Base-by-base conservation (phyloP, 2,113 vertebrate genomes). In the Blennius ocellaris region DNA sequence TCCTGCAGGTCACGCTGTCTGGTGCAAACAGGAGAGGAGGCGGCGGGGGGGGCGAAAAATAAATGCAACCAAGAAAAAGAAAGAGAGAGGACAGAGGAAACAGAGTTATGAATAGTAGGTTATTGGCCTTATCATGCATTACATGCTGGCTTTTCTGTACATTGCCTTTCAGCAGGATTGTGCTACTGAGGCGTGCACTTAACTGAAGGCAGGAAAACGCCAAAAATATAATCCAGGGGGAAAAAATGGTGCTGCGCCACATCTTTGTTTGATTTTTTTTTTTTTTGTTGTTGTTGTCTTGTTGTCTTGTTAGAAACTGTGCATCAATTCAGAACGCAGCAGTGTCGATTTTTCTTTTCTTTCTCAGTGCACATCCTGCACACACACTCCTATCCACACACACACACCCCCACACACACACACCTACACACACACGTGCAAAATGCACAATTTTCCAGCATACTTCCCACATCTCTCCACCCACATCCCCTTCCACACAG, bases 391-490 rank as follows among this genome's bases (percentile, higher is more conserved):
- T 30, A 30, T 30, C 21, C 21, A 30, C 21, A 30, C 72, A 69
- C 76, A 75, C 52, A 49, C 69, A 30, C 40, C 54, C 60, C 65
- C 74, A 66, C 57, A 49, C 16, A 51, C 37, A 8, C 38, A 15
- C 54, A 41, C 66, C 52, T 54, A 63, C 74, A 56, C 58, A 63
- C 74, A 17, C 62, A 45, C 45, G 63, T 54, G 6, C 58, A 76
- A 73, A 73, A 84, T 50, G 56, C 69, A 58, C 36, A 58, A 70
- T 30, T 30, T 72, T 77, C 77, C 68, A 62, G 47, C 84, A 84
- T 83, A 65, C 70, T 76, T 79, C 63, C 73, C 83, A 82, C 88
- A 81, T 84, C 82, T 88, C 87, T 83, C 89, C 87, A 87, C 82
- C 87, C 69, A 86, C 87, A 76, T 64, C 63, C 78, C 63, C 81